Conservation (phyloP, 2,888 invertebrate species). For the Volucella inanis region DNA sequence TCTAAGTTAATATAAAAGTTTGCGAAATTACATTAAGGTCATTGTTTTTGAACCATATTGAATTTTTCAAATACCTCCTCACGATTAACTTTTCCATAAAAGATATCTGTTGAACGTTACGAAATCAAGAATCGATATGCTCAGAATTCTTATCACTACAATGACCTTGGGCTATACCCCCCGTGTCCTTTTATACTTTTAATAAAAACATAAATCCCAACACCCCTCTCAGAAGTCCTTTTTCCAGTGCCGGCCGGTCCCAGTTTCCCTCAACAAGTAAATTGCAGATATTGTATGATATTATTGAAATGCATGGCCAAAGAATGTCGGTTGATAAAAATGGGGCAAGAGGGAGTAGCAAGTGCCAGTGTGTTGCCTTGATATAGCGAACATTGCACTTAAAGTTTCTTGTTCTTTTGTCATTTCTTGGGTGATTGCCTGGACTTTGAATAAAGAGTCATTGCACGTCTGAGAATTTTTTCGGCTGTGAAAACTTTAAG, state of each 20-base stretch:
- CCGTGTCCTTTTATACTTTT: slow-evolving; percentile 1
- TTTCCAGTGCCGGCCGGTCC: neutral
- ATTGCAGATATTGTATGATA: slow-evolving; percentile 41
- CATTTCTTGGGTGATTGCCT: slow-evolving; percentile 44
- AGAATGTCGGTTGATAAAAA: slow-evolving; percentile 20
- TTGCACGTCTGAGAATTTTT: slow-evolving; percentile 42
- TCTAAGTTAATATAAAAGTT: neutral
- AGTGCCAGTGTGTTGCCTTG: slow-evolving; percentile 26
- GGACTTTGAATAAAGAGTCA: slow-evolving; percentile 42
- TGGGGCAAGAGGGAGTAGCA: neutral
- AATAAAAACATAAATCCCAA: slow-evolving; percentile 28
- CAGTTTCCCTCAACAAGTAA: slow-evolving; percentile 47
- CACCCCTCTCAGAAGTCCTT: slow-evolving; percentile 6
- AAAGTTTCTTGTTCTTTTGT: neutral
- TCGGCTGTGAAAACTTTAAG: slow-evolving; percentile 9
- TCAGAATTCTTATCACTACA: slow-evolving; percentile 1
- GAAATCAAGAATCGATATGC: slow-evolving; percentile 25
- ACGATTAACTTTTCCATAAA: neutral
- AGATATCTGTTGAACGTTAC: neutral
- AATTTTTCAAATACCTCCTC: neutral
- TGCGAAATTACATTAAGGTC: neutral
- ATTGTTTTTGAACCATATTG: neutral
- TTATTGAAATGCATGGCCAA: slow-evolving; percentile 30
- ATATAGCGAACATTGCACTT: slow-evolving; percentile 47
- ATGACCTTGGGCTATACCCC: slow-evolving; percentile 42